Conservation (phyloP, 2,113 vertebrate species). For the Heterochromis multidens region DNA sequence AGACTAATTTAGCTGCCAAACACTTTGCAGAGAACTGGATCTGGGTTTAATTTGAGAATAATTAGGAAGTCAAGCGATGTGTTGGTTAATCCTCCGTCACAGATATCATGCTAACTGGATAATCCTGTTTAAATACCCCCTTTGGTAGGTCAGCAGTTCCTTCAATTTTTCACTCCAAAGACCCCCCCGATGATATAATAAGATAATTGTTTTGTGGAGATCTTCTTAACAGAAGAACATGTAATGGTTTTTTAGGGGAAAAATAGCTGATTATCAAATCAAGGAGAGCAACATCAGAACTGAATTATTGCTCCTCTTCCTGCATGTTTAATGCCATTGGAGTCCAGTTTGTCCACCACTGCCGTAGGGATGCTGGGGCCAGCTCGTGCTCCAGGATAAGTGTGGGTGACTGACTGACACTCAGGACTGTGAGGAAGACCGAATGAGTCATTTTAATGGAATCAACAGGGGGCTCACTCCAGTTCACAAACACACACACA, state of each 20-base stretch:
- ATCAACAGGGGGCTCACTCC: conserved; percentile 32
- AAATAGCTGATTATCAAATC: neutral
- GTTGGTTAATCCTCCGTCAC: conserved; percentile 31
- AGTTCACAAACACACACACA: neutral
- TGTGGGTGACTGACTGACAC: conserved; percentile 40
- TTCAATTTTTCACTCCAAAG: neutral
- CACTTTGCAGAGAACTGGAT: neutral
- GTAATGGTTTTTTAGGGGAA: neutral
- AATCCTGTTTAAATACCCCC: conserved; percentile 32
- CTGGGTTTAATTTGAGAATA: conserved; percentile 20
- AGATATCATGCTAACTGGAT: conserved; percentile 14
- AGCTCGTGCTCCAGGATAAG: conserved; percentile 1
- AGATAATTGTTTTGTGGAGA: neutral
- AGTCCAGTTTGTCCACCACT: neutral
- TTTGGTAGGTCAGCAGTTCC: conserved; percentile 1
- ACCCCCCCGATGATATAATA: neutral
- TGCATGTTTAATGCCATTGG: neutral
- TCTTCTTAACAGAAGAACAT: neutral
- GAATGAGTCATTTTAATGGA: conserved; percentile 54
- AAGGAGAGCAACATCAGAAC: neutral
- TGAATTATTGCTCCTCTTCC: neutral
- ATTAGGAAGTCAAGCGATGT: conserved; percentile 18
- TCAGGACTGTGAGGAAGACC: conserved; percentile 21
- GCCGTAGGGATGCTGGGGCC: neutral
- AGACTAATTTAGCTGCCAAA: neutral